Percentiles rank a stretch among this genome's conserved stretches.
Conservation (phyloP, 92 coral and sea anemone genomes). For the Epizoanthus ramosus region DNA sequence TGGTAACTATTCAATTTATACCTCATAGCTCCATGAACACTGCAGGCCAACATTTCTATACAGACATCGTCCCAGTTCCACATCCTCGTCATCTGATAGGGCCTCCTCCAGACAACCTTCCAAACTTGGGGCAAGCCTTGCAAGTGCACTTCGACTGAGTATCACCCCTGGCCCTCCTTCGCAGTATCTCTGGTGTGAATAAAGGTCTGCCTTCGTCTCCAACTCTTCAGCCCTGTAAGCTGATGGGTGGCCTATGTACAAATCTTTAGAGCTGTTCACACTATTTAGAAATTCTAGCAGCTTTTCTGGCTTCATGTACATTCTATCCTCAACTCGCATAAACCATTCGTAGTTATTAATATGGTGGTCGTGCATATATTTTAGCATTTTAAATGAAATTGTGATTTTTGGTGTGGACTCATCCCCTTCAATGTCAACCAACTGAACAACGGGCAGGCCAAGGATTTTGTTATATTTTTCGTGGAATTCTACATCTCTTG, state of each 20-base stretch:
- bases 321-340: constrained; percentile 83
- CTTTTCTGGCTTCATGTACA: constrained; percentile 82
- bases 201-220: constrained; percentile 56
- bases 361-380: constrained; percentile 90
- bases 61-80: constrained; percentile 91
- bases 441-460: constrained; percentile 88
- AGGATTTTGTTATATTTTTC: constrained; percentile 91
- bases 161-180: constrained; percentile 80
- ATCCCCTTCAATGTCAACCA: constrained; percentile 81
- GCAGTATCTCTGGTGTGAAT: constrained; percentile 85
- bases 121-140: constrained; percentile 69
- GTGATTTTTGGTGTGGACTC: constrained; percentile 82
- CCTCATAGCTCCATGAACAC: constrained; percentile 99
- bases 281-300: constrained; percentile 77
- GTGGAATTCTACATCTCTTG: constrained; percentile 92
- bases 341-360: constrained; percentile 93
- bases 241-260: constrained; percentile 87
- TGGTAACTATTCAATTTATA: constrained; percentile 24
- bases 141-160: constrained; percentile 74
- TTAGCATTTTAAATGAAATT: constrained; percentile 88
- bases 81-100: constrained; percentile 80
- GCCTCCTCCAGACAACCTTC: constrained; percentile 87
- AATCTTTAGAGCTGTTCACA: constrained; percentile 82
- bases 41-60: constrained; percentile 74
- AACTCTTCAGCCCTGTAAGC: constrained; percentile 56